Conservation (phyloP, 2,113 vertebrate species). For the Mionectes macconnelli region DNA sequence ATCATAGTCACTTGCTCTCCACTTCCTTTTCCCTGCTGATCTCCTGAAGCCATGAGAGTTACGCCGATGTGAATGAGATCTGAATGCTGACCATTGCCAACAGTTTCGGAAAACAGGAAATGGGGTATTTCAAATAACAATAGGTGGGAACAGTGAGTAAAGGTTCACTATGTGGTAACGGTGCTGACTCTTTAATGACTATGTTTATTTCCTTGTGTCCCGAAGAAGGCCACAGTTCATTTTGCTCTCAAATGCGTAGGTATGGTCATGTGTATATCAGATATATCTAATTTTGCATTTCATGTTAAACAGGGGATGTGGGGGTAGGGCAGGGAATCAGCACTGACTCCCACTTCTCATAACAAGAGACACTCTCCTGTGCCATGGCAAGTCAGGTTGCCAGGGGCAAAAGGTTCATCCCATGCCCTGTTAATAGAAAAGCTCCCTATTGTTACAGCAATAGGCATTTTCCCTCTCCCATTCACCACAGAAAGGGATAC, state of each 20-base stretch:
- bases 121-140: slow-evolving; percentile 65
- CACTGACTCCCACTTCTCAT: not conserved
- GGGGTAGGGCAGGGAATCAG: fast-evolving
- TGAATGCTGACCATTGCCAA: slow-evolving; percentile 44
- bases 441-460: not conserved
- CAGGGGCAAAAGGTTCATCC: not conserved
- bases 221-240: slow-evolving; percentile 53
- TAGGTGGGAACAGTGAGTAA: slow-evolving; percentile 62
- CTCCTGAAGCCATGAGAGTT: not conserved
- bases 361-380: not conserved
- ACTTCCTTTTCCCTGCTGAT: slow-evolving; percentile 45
- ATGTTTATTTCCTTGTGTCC: slow-evolving; percentile 49
- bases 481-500: not conserved
- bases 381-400: not conserved
- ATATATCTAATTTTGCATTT: not conserved
- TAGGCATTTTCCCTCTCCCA: not conserved
- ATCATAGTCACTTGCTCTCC: slow-evolving; percentile 18
- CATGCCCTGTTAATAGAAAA: not conserved
- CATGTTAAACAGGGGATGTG: not conserved
- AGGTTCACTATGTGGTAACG: slow-evolving; percentile 45
- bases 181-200: slow-evolving; percentile 62
- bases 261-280: not conserved
- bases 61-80: slow-evolving; percentile 35
- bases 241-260: not conserved
- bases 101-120: slow-evolving; percentile 57